A percentile compares a stretch with the other conserved stretches of the same genome.
phyloP scores from a whole-genome alignment of 1,140 invertebrate genomes.

The Venturia canescens region DNA sequence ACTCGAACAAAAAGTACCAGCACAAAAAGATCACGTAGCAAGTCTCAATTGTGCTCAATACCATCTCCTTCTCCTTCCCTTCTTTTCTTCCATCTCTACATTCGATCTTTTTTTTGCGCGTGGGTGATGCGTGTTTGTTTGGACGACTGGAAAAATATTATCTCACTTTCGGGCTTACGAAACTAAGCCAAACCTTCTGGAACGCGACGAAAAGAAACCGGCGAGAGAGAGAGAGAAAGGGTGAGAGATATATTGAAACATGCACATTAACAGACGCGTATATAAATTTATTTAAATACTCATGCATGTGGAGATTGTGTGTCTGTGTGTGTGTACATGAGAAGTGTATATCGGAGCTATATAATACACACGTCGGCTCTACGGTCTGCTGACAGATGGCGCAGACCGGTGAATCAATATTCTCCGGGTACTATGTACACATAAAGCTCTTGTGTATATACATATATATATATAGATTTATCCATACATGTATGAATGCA shows the following conservation, averaged over 20 bases:
- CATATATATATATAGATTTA: constrained; percentile 24
- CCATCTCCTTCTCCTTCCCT: background rate
- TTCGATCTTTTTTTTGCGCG: constrained; percentile 33
- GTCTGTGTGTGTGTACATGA: background rate
- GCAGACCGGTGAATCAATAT: constrained; percentile 58
- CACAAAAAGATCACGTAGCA: background rate
- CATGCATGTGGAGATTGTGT: no score
- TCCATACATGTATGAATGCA: background rate
- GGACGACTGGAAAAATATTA: constrained; percentile 57
- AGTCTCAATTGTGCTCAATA: background rate
- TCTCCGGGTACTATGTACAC: constrained; percentile 46
- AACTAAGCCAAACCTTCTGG: constrained; percentile 50
- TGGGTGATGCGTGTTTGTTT: constrained; percentile 49
- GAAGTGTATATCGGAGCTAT: constrained; percentile 29
- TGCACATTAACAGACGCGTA: constrained; percentile 4
- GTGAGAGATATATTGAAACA: background rate
- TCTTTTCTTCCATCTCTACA: background rate
- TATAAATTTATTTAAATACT: background rate
- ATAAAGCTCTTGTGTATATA: constrained; percentile 7
- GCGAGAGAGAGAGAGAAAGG: constrained; percentile 18
- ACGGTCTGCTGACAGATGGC: constrained; percentile 55
- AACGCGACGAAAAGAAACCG: constrained; percentile 11
- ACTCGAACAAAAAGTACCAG: background rate
- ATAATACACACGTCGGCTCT: constrained; percentile 47
- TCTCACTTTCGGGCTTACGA: constrained; percentile 54